Conservation (phyloP, 2,888 invertebrate species). For the Allygus modestus region DNA sequence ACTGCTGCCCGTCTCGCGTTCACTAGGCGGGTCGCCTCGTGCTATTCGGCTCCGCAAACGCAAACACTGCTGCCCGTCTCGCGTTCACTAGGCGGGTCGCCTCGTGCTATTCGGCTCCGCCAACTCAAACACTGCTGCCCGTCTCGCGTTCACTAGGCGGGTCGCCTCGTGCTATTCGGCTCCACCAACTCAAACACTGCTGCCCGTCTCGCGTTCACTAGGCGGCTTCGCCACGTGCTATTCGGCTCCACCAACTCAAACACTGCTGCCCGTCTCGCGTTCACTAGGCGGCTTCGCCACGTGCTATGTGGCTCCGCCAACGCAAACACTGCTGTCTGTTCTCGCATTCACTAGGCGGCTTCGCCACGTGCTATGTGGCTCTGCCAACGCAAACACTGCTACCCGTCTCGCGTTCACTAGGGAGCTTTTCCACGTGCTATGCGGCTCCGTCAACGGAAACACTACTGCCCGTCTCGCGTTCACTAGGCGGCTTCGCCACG, state of each 20-base stretch:
- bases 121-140: slow-evolving; percentile 14
- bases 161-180: neutral
- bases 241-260: neutral
- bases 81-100: neutral
- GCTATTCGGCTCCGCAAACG: neutral
- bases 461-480: no score
- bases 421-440: no score
- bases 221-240: neutral
- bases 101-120: neutral
- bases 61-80: neutral
- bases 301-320: neutral
- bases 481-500: no score
- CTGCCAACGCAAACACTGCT: no score
- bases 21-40: neutral
- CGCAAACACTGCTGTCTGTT: neutral
- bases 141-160: neutral
- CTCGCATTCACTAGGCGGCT: neutral
- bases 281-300: neutral
- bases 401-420: no score
- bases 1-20: neutral
- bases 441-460: no score
- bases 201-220: neutral
- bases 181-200: neutral
- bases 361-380: no score
- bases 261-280: neutral